Percentiles rank a stretch among this genome's conserved stretches.
Evolutionary conservation across 1,140 invertebrate genomes (phyloP).

Genomic region (Carposina sasakii): DNA sequence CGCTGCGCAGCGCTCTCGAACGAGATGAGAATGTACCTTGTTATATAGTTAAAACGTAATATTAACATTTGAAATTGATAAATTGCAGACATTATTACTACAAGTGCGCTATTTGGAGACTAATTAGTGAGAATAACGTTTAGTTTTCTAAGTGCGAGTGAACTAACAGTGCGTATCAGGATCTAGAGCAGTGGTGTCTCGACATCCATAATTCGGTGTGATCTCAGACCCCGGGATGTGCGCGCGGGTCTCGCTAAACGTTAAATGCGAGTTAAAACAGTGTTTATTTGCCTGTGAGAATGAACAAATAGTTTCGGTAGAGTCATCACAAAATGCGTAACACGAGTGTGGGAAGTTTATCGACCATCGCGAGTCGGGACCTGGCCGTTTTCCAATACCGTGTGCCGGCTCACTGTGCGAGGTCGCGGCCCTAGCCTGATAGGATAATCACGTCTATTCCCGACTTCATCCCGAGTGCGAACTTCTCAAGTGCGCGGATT

Average conservation of each 20-base stretch:
- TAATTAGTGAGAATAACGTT: no score
- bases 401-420: not conserved
- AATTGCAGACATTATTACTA: conserved; percentile 39
- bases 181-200: no score
- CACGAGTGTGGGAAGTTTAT: conserved; percentile 25
- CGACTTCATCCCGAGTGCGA: not conserved
- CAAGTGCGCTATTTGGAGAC: conserved; percentile 22
- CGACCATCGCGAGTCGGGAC: conserved; percentile 24
- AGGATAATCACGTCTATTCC: conserved; percentile 19
- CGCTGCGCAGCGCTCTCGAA: conserved; percentile 50
- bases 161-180: no score
- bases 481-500: not conserved
- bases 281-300: no score
- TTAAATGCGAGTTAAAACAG: not conserved
- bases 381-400: conserved; percentile 32
- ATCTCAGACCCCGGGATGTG: no score
- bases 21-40: conserved; percentile 46
- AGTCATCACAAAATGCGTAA: conserved; percentile 30
- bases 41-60: conserved; percentile 62
- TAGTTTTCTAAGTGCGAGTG: no score
- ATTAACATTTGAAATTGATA: conserved; percentile 56
- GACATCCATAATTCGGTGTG: no score
- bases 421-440: conserved; percentile 24
- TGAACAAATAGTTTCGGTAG: no score
- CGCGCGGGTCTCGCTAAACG: conserved; percentile 8